Conservation (phyloP, 2,888 invertebrate species). For the Thyatira batis region DNA sequence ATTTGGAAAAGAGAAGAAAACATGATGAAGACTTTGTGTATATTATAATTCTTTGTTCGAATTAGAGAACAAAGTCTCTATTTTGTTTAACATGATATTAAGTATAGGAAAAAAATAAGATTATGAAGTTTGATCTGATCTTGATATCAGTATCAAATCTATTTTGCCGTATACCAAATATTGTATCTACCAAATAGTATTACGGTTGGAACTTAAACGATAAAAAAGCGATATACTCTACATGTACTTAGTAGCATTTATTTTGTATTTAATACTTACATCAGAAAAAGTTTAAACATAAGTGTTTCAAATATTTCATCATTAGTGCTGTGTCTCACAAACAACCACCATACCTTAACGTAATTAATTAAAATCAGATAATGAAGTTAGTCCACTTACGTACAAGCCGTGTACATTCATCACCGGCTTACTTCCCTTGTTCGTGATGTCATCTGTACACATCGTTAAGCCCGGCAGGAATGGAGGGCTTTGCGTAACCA, state of each 20-base stretch:
- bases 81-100: no score
- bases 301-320: neutral
- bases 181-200: no score
- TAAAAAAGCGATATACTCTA: no score
- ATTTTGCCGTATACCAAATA: no score
- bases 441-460: neutral
- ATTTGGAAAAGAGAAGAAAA: conserved; percentile 9
- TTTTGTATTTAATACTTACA: no score
- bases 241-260: no score
- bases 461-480: neutral
- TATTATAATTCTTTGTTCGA: neutral
- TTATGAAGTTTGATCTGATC: neutral
- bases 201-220: no score
- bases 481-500: no score
- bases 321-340: neutral
- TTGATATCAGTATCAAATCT: no score
- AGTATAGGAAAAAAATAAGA: no score
- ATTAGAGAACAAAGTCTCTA: neutral
- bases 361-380: neutral
- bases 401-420: neutral
- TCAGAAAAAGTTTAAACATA: neutral
- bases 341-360: neutral
- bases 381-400: neutral
- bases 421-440: neutral
- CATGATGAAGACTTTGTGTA: neutral